A percentile compares a stretch with the other conserved stretches of the same genome.
phyloP scores from a whole-genome alignment of 2,113 vertebrate genomes.

The Nycticebus coucang region DNA sequence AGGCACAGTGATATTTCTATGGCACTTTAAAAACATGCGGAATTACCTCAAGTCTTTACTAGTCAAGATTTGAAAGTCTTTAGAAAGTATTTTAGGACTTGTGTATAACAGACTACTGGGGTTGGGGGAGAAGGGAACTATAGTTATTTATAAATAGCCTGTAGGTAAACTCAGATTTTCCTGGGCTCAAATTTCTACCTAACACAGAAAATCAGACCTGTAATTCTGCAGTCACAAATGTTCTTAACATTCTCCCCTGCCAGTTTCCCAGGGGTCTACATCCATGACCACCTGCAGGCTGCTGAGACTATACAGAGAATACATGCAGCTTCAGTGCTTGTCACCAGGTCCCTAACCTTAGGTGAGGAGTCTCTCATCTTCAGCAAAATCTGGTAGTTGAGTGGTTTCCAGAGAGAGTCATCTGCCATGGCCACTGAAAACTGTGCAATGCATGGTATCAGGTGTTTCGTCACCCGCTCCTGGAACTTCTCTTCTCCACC shows the following conservation, averaged over 20 bases:
- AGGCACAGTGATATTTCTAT: background rate
- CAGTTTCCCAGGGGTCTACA: accelerated
- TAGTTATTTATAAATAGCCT: background rate
- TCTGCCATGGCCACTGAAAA: constrained; percentile 93
- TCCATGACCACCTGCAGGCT: accelerated
- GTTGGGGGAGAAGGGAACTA: background rate
- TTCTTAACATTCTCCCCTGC: no score
- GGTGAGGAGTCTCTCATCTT: constrained; percentile 91
- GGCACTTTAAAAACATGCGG: background rate
- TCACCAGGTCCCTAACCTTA: constrained; percentile 85
- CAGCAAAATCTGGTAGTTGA: constrained; percentile 96
- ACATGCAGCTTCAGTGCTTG: accelerated
- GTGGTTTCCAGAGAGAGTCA: constrained; percentile 94
- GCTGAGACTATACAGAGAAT: accelerated
- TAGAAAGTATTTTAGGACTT: background rate
- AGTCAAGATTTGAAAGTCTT: background rate
- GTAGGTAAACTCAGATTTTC: background rate
- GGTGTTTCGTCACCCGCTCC: constrained; percentile 86
- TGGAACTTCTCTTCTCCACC: constrained; percentile 91
- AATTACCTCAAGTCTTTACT: background rate
- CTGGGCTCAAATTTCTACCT: background rate
- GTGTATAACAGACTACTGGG: background rate
- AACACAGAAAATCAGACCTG: background rate
- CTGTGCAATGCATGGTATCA: constrained; percentile 94
- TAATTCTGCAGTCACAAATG: background rate